These are phyloP conservation scores for Aphodius sticticus DNA, from an alignment of 2,888 invertebrate genomes.

Conservation along the genomic window DNA sequence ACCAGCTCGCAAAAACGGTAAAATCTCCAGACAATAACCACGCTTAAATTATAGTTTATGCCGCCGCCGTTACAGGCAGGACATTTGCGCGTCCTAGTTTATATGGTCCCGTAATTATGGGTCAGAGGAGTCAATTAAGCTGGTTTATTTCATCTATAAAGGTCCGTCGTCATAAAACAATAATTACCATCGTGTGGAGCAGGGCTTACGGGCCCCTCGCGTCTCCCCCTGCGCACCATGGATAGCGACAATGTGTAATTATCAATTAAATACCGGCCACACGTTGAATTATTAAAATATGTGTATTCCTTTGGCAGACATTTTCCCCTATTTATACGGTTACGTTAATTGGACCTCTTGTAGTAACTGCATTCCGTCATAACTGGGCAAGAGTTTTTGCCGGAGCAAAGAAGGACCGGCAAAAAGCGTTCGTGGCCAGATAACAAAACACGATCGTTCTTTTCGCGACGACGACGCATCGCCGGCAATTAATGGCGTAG, in stretches of 20 bases:
- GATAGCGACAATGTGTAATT: slow-evolving; percentile 44
- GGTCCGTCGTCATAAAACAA: not conserved
- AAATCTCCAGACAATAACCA: not conserved
- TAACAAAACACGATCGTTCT: not conserved
- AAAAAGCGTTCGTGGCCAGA: not conserved
- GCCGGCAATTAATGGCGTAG: not conserved
- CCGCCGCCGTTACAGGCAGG: not conserved
- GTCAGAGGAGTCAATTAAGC: slow-evolving; percentile 38
- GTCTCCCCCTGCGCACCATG: not conserved
- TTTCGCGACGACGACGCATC: not conserved
- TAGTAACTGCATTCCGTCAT: not conserved
- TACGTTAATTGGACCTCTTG: not conserved
- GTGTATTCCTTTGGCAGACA: not conserved
- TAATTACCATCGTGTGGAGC: not conserved
- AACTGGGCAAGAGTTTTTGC: not conserved
- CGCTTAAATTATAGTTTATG: not conserved
- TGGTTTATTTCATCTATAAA: slow-evolving; percentile 36
- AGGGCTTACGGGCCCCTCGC: not conserved
- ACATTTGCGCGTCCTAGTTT: slow-evolving; percentile 25
- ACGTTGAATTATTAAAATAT: slow-evolving; percentile 33
- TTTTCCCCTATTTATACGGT: not conserved
- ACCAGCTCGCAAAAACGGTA: not conserved
- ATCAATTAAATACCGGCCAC: slow-evolving; percentile 45
- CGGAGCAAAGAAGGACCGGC: not conserved
- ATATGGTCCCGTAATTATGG: slow-evolving; percentile 39